Evolutionary conservation across 2,888 invertebrate species (phyloP).

Genomic region (Galeopsomyia nigrocyanea): DNA sequence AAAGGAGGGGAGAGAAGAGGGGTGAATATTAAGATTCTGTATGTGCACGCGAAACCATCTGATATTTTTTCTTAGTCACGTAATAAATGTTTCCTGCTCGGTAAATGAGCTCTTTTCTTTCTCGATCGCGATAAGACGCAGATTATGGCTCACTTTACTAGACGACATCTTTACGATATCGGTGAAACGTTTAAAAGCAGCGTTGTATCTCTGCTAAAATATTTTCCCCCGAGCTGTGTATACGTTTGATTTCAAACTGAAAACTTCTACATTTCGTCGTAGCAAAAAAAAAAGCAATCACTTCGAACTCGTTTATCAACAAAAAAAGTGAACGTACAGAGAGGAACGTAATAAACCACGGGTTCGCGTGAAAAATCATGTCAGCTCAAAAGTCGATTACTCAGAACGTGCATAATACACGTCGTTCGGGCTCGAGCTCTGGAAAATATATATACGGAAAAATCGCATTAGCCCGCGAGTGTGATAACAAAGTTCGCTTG

Average conservation of each 20-base stretch:
- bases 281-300: too few relatives aligned
- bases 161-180: too few relatives aligned
- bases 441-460: constrained; percentile 11
- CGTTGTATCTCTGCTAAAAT: too few relatives aligned
- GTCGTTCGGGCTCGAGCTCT: background rate
- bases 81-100: background rate
- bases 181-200: too few relatives aligned
- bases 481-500: constrained; percentile 25
- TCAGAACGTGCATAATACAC: background rate
- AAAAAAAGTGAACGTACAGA: background rate
- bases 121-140: background rate
- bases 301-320: background rate
- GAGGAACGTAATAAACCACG: background rate
- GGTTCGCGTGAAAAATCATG: constrained; percentile 13
- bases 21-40: background rate
- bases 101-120: constrained; percentile 11
- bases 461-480: constrained; percentile 15
- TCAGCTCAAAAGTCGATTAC: constrained; percentile 25
- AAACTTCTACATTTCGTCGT: too few relatives aligned
- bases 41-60: background rate
- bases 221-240: too few relatives aligned
- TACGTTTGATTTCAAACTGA: too few relatives aligned
- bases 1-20: too few relatives aligned
- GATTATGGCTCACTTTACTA: background rate
- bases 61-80: background rate